Percentiles rank a stretch among this genome's conserved stretches.
Conservation (phyloP, 2,797 vertebrate species). For the Coranthus polyacanthus region DNA sequence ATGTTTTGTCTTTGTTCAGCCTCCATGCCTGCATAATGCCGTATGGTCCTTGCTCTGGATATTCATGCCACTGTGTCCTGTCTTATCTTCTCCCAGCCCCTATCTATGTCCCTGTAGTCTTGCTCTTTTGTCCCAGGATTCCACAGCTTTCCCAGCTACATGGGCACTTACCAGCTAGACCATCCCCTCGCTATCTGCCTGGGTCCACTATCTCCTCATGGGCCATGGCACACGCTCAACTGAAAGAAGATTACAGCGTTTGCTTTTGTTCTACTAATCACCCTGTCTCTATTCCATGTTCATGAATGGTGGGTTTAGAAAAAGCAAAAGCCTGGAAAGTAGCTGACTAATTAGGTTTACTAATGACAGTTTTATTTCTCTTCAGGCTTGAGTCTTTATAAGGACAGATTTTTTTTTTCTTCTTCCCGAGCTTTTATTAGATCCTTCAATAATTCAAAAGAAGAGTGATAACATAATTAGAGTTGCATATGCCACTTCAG, state of each 20-base stretch:
- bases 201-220: slow-evolving; percentile 54
- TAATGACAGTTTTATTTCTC: slow-evolving; percentile 79
- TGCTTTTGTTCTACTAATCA: slow-evolving; percentile 74
- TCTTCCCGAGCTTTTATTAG: slow-evolving; percentile 36
- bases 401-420: slow-evolving; percentile 31
- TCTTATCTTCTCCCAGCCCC: slow-evolving; percentile 44
- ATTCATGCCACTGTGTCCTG: slow-evolving; percentile 31
- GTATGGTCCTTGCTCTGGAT: slow-evolving; percentile 12
- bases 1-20: slow-evolving; percentile 46
- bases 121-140: slow-evolving; percentile 56
- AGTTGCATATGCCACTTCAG: slow-evolving; percentile 25
- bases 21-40: slow-evolving; percentile 35
- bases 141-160: slow-evolving; percentile 45
- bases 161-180: slow-evolving; percentile 29
- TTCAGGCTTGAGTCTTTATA: slow-evolving; percentile 51
- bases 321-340: slow-evolving; percentile 51
- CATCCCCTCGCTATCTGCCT: slow-evolving; percentile 41
- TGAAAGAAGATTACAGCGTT: slow-evolving; percentile 69
- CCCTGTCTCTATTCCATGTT: slow-evolving; percentile 54
- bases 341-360: slow-evolving; percentile 79
- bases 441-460: slow-evolving; percentile 60
- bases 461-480: slow-evolving; percentile 69
- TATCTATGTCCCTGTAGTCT: neutral
- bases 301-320: slow-evolving; percentile 56
- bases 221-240: slow-evolving; percentile 58